These are phyloP conservation scores for Pristiophorus japonicus DNA, from an alignment of 2,113 vertebrate species.

Conservation along the genomic window DNA sequence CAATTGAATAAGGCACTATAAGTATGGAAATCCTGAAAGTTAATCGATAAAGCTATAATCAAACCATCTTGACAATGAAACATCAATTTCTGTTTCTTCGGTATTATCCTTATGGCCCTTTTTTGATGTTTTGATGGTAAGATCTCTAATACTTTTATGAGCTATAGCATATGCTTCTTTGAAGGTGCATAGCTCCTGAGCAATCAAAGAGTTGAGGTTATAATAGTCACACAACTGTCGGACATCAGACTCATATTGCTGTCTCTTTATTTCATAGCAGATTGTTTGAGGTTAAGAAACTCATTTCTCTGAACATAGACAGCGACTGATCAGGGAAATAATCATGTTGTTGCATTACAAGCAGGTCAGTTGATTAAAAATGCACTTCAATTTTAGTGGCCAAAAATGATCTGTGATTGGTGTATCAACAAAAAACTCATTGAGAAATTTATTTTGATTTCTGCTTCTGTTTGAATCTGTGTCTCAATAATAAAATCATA, in stretches of 20 bases:
- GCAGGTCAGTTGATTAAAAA: neutral
- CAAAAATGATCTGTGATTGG: neutral
- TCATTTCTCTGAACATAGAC: neutral
- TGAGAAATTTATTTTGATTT: neutral
- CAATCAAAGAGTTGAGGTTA: constrained; percentile 9
- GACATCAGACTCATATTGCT: neutral
- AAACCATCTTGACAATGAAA: neutral
- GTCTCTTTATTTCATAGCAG: neutral
- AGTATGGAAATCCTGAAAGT: neutral
- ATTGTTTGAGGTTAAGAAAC: neutral
- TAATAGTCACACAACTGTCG: neutral
- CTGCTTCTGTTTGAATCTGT: neutral
- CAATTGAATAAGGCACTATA: neutral
- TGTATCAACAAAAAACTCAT: neutral
- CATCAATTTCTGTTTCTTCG: neutral
- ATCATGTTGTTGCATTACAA: neutral
- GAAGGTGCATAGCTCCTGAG: neutral
- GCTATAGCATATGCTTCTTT: neutral
- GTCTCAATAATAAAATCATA: neutral
- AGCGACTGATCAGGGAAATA: neutral
- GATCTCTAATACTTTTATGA: neutral
- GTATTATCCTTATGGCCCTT: neutral
- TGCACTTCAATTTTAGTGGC: neutral
- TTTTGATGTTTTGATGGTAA: neutral
- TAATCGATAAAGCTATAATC: neutral